Conservation (phyloP, 2,888 invertebrate genomes). For the Gastrophysa polygoni region DNA sequence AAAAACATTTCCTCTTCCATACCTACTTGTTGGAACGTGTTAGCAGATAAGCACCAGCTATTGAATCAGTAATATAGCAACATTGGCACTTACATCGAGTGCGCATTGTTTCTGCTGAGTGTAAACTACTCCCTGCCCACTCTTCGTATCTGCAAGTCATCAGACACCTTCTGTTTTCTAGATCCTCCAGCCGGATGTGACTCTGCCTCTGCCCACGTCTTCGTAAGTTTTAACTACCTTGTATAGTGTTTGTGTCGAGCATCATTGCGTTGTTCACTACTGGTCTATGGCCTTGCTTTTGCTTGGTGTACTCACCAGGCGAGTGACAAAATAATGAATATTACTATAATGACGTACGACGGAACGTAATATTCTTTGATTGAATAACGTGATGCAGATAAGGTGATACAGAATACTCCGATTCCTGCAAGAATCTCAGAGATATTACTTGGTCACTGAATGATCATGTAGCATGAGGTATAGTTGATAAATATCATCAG, state of each 20-base stretch:
- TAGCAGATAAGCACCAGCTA: not conserved
- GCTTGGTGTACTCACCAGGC: conserved; percentile 6
- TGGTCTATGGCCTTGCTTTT: not conserved
- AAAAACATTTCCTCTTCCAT: too few relatives aligned
- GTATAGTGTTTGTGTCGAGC: conserved; percentile 11
- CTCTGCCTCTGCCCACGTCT: conserved; percentile 31
- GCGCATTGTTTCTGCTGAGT: conserved; percentile 42
- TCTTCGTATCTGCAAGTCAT: conserved; percentile 35
- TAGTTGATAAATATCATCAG: too few relatives aligned
- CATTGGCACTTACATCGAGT: not conserved
- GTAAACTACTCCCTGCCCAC: conserved; percentile 39
- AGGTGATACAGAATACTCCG: too few relatives aligned
- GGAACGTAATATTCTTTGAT: too few relatives aligned
- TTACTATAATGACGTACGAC: too few relatives aligned
- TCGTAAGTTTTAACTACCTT: conserved; percentile 31
- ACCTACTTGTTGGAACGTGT: not conserved
- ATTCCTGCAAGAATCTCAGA: too few relatives aligned
- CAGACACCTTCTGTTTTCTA: conserved; percentile 40
- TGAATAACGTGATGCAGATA: too few relatives aligned
- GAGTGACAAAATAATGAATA: conserved; percentile 18
- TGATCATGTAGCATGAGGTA: too few relatives aligned
- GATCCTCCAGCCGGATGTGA: conserved; percentile 38
- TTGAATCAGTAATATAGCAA: not conserved
- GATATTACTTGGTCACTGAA: too few relatives aligned
- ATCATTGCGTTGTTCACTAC: conserved; percentile 5